Percentiles rank a stretch among this genome's conserved stretches.
These are phyloP conservation scores for Magallana angulata DNA, from an alignment of 1,140 invertebrate genomes.

Conservation along the genomic window DNA sequence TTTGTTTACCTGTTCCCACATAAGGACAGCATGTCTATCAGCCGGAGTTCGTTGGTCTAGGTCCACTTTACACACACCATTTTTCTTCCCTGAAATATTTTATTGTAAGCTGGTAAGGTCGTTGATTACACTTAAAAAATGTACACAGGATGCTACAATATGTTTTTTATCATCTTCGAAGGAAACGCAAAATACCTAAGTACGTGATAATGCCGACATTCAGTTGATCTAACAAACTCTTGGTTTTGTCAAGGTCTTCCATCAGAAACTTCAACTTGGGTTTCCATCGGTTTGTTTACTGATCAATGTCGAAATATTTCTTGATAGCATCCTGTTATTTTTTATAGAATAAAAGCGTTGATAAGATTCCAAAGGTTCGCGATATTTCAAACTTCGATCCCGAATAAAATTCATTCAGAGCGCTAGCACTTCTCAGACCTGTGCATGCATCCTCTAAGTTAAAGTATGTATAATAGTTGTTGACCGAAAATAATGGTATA, in stretches of 20 bases:
- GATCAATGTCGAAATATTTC: background rate
- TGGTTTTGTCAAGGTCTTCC: conserved; percentile 61
- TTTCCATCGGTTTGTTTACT: conserved; percentile 36
- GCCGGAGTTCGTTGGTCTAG: conserved; percentile 65
- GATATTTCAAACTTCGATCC: background rate
- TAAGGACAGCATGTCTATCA: conserved; percentile 66
- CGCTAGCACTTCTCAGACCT: too few relatives aligned
- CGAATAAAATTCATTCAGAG: background rate
- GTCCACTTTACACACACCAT: conserved; percentile 71
- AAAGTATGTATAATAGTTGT: too few relatives aligned
- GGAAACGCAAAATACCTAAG: conserved; percentile 58
- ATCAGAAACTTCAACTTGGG: background rate
- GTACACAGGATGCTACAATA: too few relatives aligned
- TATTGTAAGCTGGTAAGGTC: too few relatives aligned
- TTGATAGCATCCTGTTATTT: background rate
- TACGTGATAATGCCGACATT: conserved; percentile 67
- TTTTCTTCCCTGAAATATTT: conserved; percentile 70
- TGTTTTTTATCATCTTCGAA: background rate
- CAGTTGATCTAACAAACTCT: conserved; percentile 63
- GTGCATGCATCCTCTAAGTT: too few relatives aligned
- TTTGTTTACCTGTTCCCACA: conserved; percentile 73
- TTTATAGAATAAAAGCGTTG: background rate
- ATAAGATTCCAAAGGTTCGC: background rate
- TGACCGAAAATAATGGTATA: too few relatives aligned
- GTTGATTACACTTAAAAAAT: too few relatives aligned